phyloP scores from a whole-genome alignment of 2,888 invertebrate species.

The Xanthia icteritia region DNA sequence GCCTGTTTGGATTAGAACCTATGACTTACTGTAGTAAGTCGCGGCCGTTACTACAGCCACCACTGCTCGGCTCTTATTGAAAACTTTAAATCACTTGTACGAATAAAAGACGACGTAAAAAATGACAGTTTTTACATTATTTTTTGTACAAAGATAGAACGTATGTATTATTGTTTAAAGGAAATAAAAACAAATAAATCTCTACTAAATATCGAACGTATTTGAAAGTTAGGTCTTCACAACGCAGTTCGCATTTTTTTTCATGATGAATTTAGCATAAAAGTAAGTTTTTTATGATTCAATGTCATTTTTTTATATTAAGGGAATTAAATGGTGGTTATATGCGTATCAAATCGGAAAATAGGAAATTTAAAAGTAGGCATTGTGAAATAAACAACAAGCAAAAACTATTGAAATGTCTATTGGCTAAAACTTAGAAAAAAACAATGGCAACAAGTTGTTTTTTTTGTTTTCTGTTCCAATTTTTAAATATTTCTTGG shows the following conservation, averaged over 20 bases:
- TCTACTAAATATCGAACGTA: conserved; percentile 1
- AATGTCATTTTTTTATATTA: conserved; percentile 48
- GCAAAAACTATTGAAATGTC: background rate
- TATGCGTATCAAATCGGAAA: conserved; percentile 40
- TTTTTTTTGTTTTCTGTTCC: background rate
- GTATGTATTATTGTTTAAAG: background rate
- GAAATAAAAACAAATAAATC: background rate
- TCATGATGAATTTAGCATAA: conserved; percentile 43
- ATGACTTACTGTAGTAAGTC: no score
- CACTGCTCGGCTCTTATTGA: background rate
- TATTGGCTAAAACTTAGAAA: background rate
- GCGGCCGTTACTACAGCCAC: no score
- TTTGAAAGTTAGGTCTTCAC: conserved; percentile 42
- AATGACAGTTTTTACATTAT: conserved; percentile 5
- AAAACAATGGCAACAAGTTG: background rate
- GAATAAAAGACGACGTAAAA: no score
- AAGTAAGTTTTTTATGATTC: conserved; percentile 41
- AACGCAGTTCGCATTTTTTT: conserved; percentile 37
- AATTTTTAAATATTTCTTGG: conserved; percentile 9
- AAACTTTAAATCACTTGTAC: background rate
- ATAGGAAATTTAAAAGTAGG: conserved; percentile 31
- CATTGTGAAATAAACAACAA: conserved; percentile 18
- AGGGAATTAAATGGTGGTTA: conserved; percentile 24
- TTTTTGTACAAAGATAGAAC: conserved; percentile 20
- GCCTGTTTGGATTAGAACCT: no score